phyloP scores from a whole-genome alignment of 2,797 vertebrate species.

The Prunella strophiata region DNA sequence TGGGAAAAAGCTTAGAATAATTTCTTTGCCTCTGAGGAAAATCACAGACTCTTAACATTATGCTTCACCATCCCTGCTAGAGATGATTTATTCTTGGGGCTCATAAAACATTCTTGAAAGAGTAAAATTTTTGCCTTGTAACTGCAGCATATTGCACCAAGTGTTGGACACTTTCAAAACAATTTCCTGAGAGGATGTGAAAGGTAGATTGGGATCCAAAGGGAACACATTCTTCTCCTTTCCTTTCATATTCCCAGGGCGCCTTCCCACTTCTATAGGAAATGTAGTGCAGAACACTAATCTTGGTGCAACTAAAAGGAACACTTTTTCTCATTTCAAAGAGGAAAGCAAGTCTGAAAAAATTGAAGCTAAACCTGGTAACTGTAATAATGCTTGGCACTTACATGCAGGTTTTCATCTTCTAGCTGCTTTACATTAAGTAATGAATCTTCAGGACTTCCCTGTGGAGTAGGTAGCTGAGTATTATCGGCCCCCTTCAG shows the following conservation, averaged over 20 bases:
- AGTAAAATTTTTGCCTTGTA: constrained; percentile 48
- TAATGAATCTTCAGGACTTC: constrained; percentile 44
- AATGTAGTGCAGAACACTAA: constrained; percentile 26
- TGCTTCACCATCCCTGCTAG: constrained; percentile 32
- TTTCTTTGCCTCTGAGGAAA: constrained; percentile 47
- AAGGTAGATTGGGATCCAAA: constrained; percentile 50
- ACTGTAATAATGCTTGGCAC: constrained; percentile 30
- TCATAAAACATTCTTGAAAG: constrained; percentile 61
- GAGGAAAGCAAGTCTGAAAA: constrained; percentile 13
- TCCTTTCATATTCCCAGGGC: constrained; percentile 41
- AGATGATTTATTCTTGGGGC: constrained; percentile 43
- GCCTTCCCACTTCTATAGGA: constrained; percentile 31
- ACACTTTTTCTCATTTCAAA: constrained; percentile 27
- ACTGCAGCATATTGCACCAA: constrained; percentile 54
- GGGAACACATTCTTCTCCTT: constrained; percentile 66
- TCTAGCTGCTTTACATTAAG: constrained; percentile 54
- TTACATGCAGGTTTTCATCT: constrained; percentile 60
- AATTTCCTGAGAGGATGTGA: constrained; percentile 59
- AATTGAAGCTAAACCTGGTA: constrained; percentile 35
- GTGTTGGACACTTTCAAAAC: constrained; percentile 29
- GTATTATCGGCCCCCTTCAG: constrained; percentile 36
- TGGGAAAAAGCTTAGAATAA: constrained; percentile 46
- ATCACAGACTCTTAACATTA: constrained; percentile 36
- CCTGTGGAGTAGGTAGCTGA: constrained; percentile 21
- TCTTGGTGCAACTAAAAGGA: constrained; percentile 23